These are phyloP conservation scores for Struthio camelus DNA, from an alignment of 2,113 vertebrate species.

Conservation along the genomic window DNA sequence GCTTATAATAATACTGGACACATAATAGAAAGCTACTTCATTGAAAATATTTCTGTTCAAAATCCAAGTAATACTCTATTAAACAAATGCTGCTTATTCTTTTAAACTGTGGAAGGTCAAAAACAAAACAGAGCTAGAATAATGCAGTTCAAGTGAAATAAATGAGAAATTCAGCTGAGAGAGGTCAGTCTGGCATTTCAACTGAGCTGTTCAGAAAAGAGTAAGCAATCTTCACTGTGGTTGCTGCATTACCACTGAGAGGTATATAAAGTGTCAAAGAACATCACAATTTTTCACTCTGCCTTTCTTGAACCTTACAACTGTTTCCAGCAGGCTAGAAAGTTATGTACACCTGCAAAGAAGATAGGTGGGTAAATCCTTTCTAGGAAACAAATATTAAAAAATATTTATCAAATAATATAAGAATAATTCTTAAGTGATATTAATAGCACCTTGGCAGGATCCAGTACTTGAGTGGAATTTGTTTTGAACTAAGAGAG, in stretches of 20 bases:
- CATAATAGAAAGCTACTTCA: background rate
- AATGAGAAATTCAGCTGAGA: background rate
- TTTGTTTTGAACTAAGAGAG: background rate
- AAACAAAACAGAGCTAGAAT: background rate
- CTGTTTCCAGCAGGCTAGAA: background rate
- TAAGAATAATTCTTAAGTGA: background rate
- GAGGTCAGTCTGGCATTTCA: background rate
- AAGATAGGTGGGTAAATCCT: background rate
- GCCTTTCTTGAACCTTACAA: background rate
- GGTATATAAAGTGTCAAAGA: background rate
- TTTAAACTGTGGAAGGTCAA: background rate
- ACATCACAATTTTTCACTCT: background rate
- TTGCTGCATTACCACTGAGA: background rate
- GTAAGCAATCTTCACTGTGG: background rate
- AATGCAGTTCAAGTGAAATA: background rate
- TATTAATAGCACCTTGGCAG: background rate
- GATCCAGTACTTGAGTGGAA: background rate
- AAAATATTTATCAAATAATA: background rate
- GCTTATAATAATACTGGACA: background rate
- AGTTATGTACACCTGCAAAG: background rate
- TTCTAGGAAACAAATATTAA: background rate
- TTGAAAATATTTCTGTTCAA: background rate
- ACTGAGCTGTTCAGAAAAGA: background rate
- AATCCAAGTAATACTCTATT: background rate
- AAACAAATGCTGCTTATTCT: background rate